Evolutionary conservation across 2,797 vertebrate genomes (phyloP).

Genomic region (Helicolenus hilgendorfi): DNA sequence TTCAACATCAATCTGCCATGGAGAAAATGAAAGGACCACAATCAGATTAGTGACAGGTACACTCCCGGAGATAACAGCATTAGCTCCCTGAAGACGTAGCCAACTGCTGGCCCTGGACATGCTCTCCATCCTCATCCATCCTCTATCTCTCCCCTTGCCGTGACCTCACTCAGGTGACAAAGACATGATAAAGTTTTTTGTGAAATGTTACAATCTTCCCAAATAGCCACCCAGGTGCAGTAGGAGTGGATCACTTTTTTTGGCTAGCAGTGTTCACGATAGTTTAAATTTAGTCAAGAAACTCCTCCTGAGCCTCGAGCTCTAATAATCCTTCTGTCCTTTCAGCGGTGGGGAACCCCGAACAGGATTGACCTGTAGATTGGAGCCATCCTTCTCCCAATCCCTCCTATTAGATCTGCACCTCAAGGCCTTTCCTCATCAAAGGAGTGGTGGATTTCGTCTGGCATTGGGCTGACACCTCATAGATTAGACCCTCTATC

Average conservation of each 20-base stretch:
- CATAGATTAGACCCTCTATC: constrained; percentile 78
- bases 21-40: constrained; percentile 77
- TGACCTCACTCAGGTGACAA: constrained; percentile 31
- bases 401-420: constrained; percentile 73
- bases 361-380: constrained; percentile 74
- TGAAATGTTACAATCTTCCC: background rate
- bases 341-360: constrained; percentile 42
- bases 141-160: constrained; percentile 3
- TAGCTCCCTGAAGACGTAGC: constrained; percentile 61
- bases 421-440: constrained; percentile 76
- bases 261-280: background rate
- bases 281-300: background rate
- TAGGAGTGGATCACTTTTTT: background rate
- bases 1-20: constrained; percentile 77
- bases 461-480: constrained; percentile 75
- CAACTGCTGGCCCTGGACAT: constrained; percentile 40
- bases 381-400: constrained; percentile 77
- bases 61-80: constrained; percentile 73
- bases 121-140: constrained; percentile 27
- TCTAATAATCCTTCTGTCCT: constrained; percentile 53
- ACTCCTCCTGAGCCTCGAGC: constrained; percentile 35
- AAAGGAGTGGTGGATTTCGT: constrained; percentile 77
- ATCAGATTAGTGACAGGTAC: constrained; percentile 81
- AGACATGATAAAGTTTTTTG: constrained; percentile 8
- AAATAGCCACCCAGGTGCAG: background rate